Evolutionary conservation across 1,140 invertebrate species (phyloP).

Genomic region (Ridgeia piscesae): DNA sequence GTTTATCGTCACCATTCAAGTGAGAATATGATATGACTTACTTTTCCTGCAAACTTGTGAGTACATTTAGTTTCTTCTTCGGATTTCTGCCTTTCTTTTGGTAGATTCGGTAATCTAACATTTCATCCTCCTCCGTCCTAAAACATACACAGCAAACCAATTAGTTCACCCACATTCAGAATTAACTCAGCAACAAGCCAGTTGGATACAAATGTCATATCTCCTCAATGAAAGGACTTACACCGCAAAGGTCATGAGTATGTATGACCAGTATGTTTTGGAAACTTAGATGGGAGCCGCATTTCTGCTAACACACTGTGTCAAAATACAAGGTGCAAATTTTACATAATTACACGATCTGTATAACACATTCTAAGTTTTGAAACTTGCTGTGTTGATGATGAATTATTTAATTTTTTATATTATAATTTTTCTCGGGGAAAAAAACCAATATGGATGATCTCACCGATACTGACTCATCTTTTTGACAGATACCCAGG

Average conservation of each 20-base stretch:
- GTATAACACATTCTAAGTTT: neutral
- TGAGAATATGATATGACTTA: neutral
- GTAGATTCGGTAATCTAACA: constrained; percentile 76
- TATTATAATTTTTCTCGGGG: neutral
- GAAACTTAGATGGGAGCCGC: neutral
- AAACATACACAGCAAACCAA: constrained; percentile 29
- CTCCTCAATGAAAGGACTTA: no score
- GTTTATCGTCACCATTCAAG: neutral
- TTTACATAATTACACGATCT: neutral
- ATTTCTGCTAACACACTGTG: no score
- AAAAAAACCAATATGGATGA: neutral
- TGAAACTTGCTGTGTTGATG: neutral
- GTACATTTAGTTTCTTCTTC: constrained; percentile 69
- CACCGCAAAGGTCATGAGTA: no score
- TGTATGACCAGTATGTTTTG: neutral
- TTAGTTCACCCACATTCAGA: neutral
- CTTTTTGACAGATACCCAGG: constrained; percentile 92
- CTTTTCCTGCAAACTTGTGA: neutral
- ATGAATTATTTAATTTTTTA: neutral
- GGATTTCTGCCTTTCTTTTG: constrained; percentile 74
- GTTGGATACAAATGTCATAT: neutral
- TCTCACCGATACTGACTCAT: constrained; percentile 65
- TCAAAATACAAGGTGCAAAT: neutral
- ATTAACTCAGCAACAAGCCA: neutral
- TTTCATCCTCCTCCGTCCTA: constrained; percentile 75